Percentiles rank a stretch among this genome's conserved stretches.
phyloP scores from a whole-genome alignment of 1,140 invertebrate species.

The Magallana gigas region DNA sequence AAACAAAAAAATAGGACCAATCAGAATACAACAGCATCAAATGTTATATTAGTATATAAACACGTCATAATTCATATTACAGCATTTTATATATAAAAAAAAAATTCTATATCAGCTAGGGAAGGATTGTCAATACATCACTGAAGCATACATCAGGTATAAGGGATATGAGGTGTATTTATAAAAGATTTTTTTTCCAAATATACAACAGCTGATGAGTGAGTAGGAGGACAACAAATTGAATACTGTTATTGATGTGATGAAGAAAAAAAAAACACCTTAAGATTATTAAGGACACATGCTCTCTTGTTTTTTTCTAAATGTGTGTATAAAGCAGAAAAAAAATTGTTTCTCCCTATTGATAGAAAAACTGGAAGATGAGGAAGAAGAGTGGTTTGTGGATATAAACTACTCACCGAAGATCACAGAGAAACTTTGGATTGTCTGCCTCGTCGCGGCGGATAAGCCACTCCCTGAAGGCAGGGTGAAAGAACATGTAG shows the following conservation, averaged over 20 bases:
- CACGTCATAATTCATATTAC: conserved; percentile 5
- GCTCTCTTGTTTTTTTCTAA: not conserved
- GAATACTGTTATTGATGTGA: not conserved
- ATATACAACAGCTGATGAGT: conserved; percentile 23
- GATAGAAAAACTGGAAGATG: not conserved
- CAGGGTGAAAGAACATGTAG: conserved; percentile 98
- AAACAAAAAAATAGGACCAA: conserved; percentile 28
- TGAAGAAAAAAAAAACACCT: not conserved
- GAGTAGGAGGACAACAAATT: not conserved
- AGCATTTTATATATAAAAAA: not conserved
- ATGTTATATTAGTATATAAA: conserved; percentile 25
- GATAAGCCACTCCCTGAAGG: conserved; percentile 97
- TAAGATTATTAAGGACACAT: not conserved
- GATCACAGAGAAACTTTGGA: conserved; percentile 90
- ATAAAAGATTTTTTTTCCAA: not conserved
- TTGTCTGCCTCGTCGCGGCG: conserved; percentile 92
- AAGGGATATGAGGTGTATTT: not conserved
- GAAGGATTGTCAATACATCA: conserved; percentile 16
- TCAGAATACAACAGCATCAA: conserved; percentile 7
- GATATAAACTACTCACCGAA: conserved; percentile 77
- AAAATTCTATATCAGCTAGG: not conserved
- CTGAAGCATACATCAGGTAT: conserved; percentile 20
- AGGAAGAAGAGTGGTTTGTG: not conserved
- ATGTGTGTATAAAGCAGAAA: conserved; percentile 8
- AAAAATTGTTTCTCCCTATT: not conserved